Base-by-base conservation (phyloP, 2,888 invertebrate genomes). In the Melitaea athalia region DNA sequence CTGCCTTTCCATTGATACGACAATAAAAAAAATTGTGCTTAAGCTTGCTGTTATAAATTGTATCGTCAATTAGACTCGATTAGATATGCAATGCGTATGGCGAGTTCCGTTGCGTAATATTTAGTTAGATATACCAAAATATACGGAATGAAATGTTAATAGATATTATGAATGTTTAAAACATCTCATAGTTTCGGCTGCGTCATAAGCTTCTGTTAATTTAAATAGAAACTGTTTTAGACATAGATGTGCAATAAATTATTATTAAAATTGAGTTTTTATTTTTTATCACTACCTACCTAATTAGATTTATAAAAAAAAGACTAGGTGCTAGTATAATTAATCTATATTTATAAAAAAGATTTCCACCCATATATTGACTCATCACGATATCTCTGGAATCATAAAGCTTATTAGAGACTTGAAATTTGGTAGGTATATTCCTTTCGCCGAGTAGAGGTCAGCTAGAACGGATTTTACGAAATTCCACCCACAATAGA, bases 241-340 rank as follows among this genome's bases (percentile, higher is more conserved):
- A 42, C 49, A 70, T 71, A 71, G 71, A 55, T 72, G 72, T 72
- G 69, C 67, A 72, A 67, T 71, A 72, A 59, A 67, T 63, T 60
- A 59, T 64, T 61, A 60, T 45, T 42, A 68, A 45, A 59, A 59
- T 63, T 68, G 17, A 47, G 5, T 33, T 8, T 66, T 38, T 57
- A 7, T 33, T n/a, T 38, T 33, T 38, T 31, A 12, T 55, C 6
- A n/a, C 8, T 5, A 8, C 38, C 33, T 33, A 3, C 3, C 38
- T 38, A 38, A 38, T 3, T 38, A 7, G 24, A 38, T 38, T 38
- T 38, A 38, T 38, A 5, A 38, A 38, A 8, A 0, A 38, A 38
- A n/a, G n/a, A 38, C 38, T 38, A 38, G 5, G 8, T 38, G 38
- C 38, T 38, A 8, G 3, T 2, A 38, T 38, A 38, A 38, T 38